Conservation (phyloP, 1,140 invertebrate genomes). For the Brachionus sp. region DNA sequence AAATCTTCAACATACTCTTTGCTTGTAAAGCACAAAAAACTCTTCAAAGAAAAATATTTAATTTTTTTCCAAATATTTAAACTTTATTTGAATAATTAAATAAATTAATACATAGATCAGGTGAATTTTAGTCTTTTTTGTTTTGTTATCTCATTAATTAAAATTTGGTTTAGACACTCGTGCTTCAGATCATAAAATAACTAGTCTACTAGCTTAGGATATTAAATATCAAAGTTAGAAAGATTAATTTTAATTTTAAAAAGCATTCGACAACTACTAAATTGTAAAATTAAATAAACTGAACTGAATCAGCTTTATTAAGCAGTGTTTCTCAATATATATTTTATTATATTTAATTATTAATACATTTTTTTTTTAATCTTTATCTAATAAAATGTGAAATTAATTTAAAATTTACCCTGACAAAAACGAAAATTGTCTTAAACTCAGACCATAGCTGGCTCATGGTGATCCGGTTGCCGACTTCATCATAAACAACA, state of each 20-base stretch:
- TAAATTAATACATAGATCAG: background rate
- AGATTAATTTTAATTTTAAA: no score
- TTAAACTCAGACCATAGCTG: constrained; percentile 39
- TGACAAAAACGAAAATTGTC: constrained; percentile 35
- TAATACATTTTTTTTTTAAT: no score
- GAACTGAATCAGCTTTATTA: no score
- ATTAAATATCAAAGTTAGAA: background rate
- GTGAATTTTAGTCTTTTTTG: background rate
- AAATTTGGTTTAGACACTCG: background rate
- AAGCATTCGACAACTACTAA: no score
- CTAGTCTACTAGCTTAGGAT: background rate
- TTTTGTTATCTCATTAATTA: background rate
- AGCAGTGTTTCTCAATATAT: no score
- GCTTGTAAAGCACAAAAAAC: constrained; percentile 34
- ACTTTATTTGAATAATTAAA: background rate
- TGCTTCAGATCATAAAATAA: background rate
- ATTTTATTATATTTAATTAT: no score
- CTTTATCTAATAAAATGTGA: background rate
- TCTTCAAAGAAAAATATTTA: constrained; percentile 11
- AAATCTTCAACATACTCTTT: constrained; percentile 44
- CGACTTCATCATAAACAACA: constrained; percentile 37
- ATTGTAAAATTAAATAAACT: no score
- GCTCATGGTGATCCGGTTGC: background rate
- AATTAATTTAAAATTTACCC: no score
- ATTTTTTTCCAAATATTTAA: background rate